Conservation (phyloP, 2,888 invertebrate species). For the Taenaris catops region DNA sequence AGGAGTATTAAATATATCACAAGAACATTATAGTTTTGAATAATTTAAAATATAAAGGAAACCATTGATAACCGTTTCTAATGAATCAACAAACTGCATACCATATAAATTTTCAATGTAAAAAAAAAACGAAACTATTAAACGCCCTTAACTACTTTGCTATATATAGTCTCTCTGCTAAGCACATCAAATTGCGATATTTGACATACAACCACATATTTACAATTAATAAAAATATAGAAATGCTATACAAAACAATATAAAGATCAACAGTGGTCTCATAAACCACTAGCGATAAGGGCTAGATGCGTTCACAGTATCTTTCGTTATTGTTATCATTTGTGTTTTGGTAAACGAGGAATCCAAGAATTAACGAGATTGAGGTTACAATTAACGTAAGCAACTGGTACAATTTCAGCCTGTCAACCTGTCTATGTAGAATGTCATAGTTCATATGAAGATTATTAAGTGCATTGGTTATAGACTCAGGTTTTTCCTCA, state of each 20-base stretch:
- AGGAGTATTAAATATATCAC: too few relatives aligned
- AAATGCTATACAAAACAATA: conserved; percentile 32
- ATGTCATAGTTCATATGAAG: conserved; percentile 52
- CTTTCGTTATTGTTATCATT: conserved; percentile 39
- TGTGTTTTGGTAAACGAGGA: conserved; percentile 47
- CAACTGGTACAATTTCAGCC: conserved; percentile 51
- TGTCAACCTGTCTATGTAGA: conserved; percentile 46
- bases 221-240: conserved; percentile 24
- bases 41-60: too few relatives aligned
- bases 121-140: too few relatives aligned
- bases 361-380: conserved; percentile 46
- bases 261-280: conserved; percentile 42
- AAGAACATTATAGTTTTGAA: too few relatives aligned
- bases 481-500: conserved; percentile 87
- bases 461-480: conserved; percentile 81
- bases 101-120: too few relatives aligned
- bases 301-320: conserved; percentile 64
- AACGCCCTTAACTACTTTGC: not conserved
- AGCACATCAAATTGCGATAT: conserved; percentile 37
- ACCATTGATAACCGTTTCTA: too few relatives aligned
- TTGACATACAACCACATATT: conserved; percentile 40
- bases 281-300: conserved; percentile 45
- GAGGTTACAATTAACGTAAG: conserved; percentile 47
- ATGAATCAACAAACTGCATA: too few relatives aligned
- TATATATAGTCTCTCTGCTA: conserved; percentile 33